Evolutionary conservation across 2,113 vertebrate genomes (phyloP), one percentile per base, ranked within the genome.

Genomic region (Noturus placidus): DNA sequence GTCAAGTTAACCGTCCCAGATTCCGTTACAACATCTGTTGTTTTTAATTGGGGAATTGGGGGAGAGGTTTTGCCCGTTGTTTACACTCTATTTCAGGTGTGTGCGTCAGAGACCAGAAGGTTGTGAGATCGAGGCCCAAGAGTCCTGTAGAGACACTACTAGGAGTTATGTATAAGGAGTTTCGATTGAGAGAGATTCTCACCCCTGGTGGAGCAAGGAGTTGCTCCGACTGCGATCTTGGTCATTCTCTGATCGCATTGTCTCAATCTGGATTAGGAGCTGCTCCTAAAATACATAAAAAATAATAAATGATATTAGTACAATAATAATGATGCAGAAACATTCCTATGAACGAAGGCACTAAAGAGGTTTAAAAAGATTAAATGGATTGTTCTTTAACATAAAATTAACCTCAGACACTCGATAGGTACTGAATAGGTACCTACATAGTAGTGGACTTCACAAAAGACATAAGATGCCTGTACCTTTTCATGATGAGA

Each of bases 401-500:
- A 72, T 15, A 61, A 8, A 67, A 1, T 69, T 22, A 22, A 20
- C 86, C 25, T 1, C 46, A 4, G n/a, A 61, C 22, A 50, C 20
- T 69, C 35, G n/a, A 83, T 25, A 57, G 0, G 0, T 0, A 15
- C 33, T n/a, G 54, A 61, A 11, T 20, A 27, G 1, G 22, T 46
- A 42, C 38, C 38, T 42, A 42, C 38, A 46, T 46, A 70, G 30
- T 35, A 27, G 13, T 35, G 0, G 7, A n/a, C 14, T 63, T 82
- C 46, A 33, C 20, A 82, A 30, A 76, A 52, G 33, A 63, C 54
- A 33, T 3, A 63, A 52, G 35, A 57, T 33, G 19, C 38, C 6
- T 70, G 77, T 91, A 99, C 98, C 96, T 99, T 99, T 86, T 99
- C 98, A 25, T 97, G 97, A 17, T 99, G 98, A 30, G 97, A 95